phyloP scores from a whole-genome alignment of 2,888 invertebrate genomes.

The Villa cingulata region DNA sequence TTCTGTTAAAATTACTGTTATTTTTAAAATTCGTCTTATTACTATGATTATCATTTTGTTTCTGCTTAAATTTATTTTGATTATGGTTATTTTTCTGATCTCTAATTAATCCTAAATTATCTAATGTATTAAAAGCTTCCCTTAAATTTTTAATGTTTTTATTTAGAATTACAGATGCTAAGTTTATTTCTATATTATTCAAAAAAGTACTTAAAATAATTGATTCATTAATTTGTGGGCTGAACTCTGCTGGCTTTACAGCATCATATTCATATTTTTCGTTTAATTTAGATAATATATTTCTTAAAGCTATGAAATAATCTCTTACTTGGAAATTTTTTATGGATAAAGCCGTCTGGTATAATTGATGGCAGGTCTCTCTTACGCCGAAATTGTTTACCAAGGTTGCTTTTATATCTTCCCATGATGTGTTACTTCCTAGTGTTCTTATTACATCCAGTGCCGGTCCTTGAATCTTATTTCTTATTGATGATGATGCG shows the following conservation, averaged over 20 bases:
- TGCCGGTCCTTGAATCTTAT: conserved; percentile 16
- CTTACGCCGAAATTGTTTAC: conserved; percentile 13
- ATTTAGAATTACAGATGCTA: conserved; percentile 9
- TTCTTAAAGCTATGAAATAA: conserved; percentile 11
- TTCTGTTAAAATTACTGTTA: no score
- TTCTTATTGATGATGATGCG: conserved; percentile 14
- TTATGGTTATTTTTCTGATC: conserved; percentile 6
- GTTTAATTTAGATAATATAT: conserved; percentile 13
- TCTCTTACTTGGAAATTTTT: conserved; percentile 11
- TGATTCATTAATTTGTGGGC: conserved; percentile 12
- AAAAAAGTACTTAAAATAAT: conserved; percentile 14
- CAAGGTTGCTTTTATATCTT: conserved; percentile 8
- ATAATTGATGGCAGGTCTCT: conserved; percentile 11
- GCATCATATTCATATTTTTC: conserved; percentile 14
- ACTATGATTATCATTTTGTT: background rate
- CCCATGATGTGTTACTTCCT: conserved; percentile 9
- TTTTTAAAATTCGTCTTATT: background rate
- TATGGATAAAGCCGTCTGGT: conserved; percentile 4
- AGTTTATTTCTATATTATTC: conserved; percentile 15
- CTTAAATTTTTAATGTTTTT: conserved; percentile 5
- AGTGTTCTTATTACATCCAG: conserved; percentile 12
- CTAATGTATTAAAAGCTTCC: conserved; percentile 7
- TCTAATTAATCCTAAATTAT: conserved; percentile 10
- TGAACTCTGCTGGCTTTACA: conserved; percentile 13
- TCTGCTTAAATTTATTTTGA: conserved; percentile 7